A percentile compares a stretch with the other conserved stretches of the same genome.
phyloP scores from a whole-genome alignment of 2,888 invertebrate genomes.

The Phaedon cochleariae region DNA sequence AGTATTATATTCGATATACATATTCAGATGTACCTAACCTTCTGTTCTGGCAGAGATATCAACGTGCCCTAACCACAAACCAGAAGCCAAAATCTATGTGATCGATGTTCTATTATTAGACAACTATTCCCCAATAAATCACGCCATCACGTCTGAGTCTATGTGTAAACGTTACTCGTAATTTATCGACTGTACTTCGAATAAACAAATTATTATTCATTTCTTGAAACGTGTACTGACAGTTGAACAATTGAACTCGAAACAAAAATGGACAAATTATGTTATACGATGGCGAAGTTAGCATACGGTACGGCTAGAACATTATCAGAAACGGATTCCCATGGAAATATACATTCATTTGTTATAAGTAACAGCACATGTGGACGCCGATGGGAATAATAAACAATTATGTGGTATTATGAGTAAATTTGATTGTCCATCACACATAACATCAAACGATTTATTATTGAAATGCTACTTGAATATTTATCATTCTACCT shows the following conservation, averaged over 20 bases:
- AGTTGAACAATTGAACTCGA: conserved; percentile 19
- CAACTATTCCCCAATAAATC: not conserved
- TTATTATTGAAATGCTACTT: conserved; percentile 48
- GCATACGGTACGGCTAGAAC: conserved; percentile 33
- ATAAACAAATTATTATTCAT: conserved; percentile 17
- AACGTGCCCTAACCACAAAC: not conserved
- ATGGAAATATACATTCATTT: conserved; percentile 52
- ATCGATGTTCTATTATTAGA: not conserved
- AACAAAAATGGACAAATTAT: conserved; percentile 33
- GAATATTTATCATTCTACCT: conserved; percentile 47
- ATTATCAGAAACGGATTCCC: conserved; percentile 49
- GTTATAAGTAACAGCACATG: conserved; percentile 56
- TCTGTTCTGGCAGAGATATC: not conserved
- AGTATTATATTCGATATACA: no score
- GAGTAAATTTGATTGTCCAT: conserved; percentile 52
- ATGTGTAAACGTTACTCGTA: not conserved
- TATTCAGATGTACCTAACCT: no score
- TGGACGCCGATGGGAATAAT: conserved; percentile 50
- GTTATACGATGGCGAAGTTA: conserved; percentile 28
- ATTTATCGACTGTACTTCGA: conserved; percentile 12
- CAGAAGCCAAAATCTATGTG: not conserved
- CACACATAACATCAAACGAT: conserved; percentile 46
- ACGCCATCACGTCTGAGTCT: not conserved
- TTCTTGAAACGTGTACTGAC: conserved; percentile 16
- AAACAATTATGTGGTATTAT: conserved; percentile 50